These are phyloP conservation scores for Euura saliciscinereae DNA, from an alignment of 1,140 invertebrate species.

Conservation along the genomic window DNA sequence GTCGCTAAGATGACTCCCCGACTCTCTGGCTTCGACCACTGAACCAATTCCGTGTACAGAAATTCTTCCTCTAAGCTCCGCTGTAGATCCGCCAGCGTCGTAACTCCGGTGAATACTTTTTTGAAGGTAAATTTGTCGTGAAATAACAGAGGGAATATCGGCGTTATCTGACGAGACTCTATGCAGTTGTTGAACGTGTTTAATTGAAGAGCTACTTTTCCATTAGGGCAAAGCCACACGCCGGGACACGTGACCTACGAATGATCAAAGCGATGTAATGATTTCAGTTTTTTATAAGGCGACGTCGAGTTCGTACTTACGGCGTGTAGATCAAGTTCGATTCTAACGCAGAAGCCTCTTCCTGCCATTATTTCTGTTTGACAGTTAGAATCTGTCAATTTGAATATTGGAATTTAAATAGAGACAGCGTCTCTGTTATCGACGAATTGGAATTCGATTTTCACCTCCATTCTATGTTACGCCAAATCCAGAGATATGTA, in stretches of 20 bases:
- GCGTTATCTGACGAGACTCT: constrained; percentile 64
- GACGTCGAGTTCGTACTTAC: constrained; percentile 36
- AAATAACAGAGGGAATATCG: constrained; percentile 68
- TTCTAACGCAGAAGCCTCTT: constrained; percentile 53
- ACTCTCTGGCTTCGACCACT: constrained; percentile 61
- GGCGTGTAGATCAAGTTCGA: constrained; percentile 53
- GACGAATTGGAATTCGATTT: background rate
- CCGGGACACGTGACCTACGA: constrained; percentile 74
- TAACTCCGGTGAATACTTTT: constrained; percentile 64
- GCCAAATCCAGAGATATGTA: background rate
- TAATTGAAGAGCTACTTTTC: constrained; percentile 67
- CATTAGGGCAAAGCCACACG: constrained; percentile 76
- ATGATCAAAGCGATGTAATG: constrained; percentile 8
- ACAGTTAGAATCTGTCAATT: background rate
- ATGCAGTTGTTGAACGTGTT: constrained; percentile 65
- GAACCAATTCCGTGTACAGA: constrained; percentile 68
- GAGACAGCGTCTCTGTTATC: background rate
- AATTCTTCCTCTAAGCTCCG: constrained; percentile 60
- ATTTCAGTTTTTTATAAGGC: constrained; percentile 6
- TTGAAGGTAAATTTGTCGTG: constrained; percentile 70
- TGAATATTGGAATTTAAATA: background rate
- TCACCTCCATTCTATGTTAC: constrained; percentile 2
- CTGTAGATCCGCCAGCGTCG: constrained; percentile 56
- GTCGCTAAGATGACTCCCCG: constrained; percentile 64
- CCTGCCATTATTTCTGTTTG: constrained; percentile 40